A percentile compares a stretch with the other conserved stretches of the same genome.
Evolutionary conservation across 1,140 invertebrate species (phyloP).

Genomic region (Diploscapter pachys): DNA sequence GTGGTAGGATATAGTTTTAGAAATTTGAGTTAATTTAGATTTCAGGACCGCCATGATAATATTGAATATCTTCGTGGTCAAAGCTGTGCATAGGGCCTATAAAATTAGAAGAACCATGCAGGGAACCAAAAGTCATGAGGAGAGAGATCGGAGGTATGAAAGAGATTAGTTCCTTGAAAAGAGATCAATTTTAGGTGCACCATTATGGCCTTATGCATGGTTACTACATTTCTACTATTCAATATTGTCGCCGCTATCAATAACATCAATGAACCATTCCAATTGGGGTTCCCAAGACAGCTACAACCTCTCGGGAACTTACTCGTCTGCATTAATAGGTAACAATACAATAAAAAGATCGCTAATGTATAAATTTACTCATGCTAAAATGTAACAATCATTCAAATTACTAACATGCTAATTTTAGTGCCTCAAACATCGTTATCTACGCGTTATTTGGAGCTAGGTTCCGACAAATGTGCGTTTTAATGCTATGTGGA

Average conservation of each 20-base stretch:
- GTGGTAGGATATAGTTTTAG: conserved; percentile 17
- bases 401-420: background rate
- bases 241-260: conserved; percentile 55
- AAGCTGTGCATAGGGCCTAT: conserved; percentile 46
- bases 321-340: conserved; percentile 56
- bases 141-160: conserved; percentile 42
- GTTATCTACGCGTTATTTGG: conserved; percentile 41
- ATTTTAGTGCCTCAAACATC: conserved; percentile 38
- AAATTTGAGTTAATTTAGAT: too few species aligned
- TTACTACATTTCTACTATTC: conserved; percentile 52
- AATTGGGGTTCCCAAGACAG: conserved; percentile 36
- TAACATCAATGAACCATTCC: conserved; percentile 52
- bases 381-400: background rate
- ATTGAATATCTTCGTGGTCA: conserved; percentile 46
- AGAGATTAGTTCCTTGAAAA: too few species aligned
- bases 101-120: conserved; percentile 44
- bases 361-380: background rate
- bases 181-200: conserved; percentile 48
- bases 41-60: conserved; percentile 48
- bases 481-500: conserved; percentile 34
- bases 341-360: background rate
- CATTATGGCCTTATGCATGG: conserved; percentile 54
- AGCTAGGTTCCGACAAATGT: conserved; percentile 38
- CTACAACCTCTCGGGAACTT: conserved; percentile 50
- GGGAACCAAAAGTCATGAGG: conserved; percentile 44